These are phyloP conservation scores for Chironomus tepperi DNA, from an alignment of 1,140 invertebrate species.

Conservation along the genomic window DNA sequence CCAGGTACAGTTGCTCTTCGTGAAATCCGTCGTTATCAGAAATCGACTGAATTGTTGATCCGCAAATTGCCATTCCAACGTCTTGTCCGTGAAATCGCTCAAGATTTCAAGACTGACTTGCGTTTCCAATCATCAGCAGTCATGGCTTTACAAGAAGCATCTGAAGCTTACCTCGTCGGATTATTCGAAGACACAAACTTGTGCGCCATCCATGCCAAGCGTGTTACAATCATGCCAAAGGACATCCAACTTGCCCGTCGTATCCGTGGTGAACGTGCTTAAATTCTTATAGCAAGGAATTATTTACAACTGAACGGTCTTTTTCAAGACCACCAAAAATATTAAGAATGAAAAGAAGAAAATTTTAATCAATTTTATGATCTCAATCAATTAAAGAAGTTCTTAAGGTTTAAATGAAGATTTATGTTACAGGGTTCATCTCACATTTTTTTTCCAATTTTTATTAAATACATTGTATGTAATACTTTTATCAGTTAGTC, in stretches of 20 bases:
- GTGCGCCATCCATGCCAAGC: conserved; percentile 89
- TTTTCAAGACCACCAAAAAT: not conserved
- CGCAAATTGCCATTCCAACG: conserved; percentile 81
- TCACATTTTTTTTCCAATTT: no score
- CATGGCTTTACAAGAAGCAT: conserved; percentile 74
- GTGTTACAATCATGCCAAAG: conserved; percentile 94
- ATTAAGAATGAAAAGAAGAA: not conserved
- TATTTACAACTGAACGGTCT: not conserved
- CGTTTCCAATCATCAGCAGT: conserved; percentile 74
- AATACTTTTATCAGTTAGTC: no score
- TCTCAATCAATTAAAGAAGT: no score
- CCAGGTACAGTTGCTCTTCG: conserved; percentile 66
- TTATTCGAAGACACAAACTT: conserved; percentile 91
- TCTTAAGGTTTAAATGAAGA: no score
- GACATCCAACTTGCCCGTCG: conserved; percentile 86
- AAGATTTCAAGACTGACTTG: conserved; percentile 72
- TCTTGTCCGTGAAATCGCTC: conserved; percentile 76
- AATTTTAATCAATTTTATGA: not conserved
- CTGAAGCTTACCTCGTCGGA: conserved; percentile 84
- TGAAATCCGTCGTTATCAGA: conserved; percentile 73
- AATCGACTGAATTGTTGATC: conserved; percentile 75
- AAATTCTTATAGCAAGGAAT: not conserved
- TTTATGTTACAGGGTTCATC: no score
- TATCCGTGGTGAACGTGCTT: conserved; percentile 65
- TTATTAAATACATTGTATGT: no score